A percentile compares a stretch with the other conserved stretches of the same genome.
Evolutionary conservation across 64 coral and sea anemone species (phyloP).

Genomic region (Stylophora pistillata): DNA sequence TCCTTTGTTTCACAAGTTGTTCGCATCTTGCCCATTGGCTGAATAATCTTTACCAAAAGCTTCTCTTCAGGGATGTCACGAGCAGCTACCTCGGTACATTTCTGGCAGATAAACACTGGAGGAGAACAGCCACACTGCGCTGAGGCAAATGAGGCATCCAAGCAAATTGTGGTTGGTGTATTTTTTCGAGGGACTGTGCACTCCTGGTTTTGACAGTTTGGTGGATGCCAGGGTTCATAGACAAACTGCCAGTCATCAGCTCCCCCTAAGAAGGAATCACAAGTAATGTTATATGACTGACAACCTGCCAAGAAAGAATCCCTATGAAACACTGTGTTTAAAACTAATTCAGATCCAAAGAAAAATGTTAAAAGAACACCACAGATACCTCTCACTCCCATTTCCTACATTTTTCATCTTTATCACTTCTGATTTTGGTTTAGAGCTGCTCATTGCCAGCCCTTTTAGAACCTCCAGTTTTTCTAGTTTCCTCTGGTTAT

Average conservation of each 20-base stretch:
- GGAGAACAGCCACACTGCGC: slow-evolving; percentile 64
- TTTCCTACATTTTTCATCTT: too few relatives aligned
- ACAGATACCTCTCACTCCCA: too few relatives aligned
- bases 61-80: slow-evolving; percentile 38
- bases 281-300: too few relatives aligned
- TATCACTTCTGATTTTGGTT: too few relatives aligned
- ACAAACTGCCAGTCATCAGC: slow-evolving; percentile 98
- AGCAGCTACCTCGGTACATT: slow-evolving; percentile 50
- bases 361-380: too few relatives aligned
- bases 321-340: too few relatives aligned
- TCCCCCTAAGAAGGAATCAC: slow-evolving; percentile 47
- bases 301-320: too few relatives aligned
- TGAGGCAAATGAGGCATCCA: slow-evolving; percentile 90
- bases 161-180: slow-evolving; percentile 79
- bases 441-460: too few relatives aligned
- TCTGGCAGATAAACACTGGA: slow-evolving; percentile 88
- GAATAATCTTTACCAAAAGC: slow-evolving; percentile 46
- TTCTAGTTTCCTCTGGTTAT: too few relatives aligned
- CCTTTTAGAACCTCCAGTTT: too few relatives aligned
- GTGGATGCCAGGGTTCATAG: slow-evolving; percentile 89
- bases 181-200: slow-evolving; percentile 72
- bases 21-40: slow-evolving; percentile 74
- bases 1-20: slow-evolving; percentile 72
- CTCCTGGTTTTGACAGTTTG: slow-evolving; percentile 75
- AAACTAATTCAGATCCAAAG: too few relatives aligned